Base-by-base conservation (phyloP, 2,797 vertebrate genomes). In the Helarctos malayanus region DNA sequence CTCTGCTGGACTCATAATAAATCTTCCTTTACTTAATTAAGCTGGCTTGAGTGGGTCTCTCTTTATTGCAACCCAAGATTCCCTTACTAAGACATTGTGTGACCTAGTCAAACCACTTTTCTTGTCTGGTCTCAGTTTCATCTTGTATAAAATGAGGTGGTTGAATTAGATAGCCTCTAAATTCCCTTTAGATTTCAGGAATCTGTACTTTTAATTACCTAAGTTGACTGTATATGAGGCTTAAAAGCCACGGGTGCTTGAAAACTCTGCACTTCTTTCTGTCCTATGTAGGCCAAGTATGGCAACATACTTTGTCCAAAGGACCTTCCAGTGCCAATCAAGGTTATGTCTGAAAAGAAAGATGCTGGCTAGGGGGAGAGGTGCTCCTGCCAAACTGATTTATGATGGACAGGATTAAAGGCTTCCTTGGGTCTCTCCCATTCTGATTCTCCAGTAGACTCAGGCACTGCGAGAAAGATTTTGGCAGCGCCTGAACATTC, bases 401-500 rank as follows among this genome's bases (percentile, higher is more conserved):
- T 25, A n/a, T 73, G 86, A n/a, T 15, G 76, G 49, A 19, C 68
- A 54, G n/a, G 65, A 65, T 78, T 68, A 94, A 86, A 97, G 29
- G n/a, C 15, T 0, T 85, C 29, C 80, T 97, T 0, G 0, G 71
- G 71, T 86, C 56, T 4, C 19, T 79, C 85, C 93, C 83, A 92
- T 38, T 65, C 45, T 94, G 54, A 95, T 81, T 91, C 83, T 92
- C 78, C 79, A 87, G 78, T 49, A 82, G 93, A 97, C 0, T 1
- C 91, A 15, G 87, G 81, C 73, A 92, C 73, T 63, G 52, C 27
- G 65, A 80, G 97, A 97, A 97, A 97, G 91, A 79, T 85, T 91
- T 63, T 97, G 86, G 91, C 94, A 98, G 88, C 96, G 97, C 91
- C 83, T 23, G 86, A 96, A 88, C 86, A 89, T 94, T 95, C 86